Evolutionary conservation across 2,888 invertebrate genomes (phyloP).

Genomic region (Phaedon cochleariae): DNA sequence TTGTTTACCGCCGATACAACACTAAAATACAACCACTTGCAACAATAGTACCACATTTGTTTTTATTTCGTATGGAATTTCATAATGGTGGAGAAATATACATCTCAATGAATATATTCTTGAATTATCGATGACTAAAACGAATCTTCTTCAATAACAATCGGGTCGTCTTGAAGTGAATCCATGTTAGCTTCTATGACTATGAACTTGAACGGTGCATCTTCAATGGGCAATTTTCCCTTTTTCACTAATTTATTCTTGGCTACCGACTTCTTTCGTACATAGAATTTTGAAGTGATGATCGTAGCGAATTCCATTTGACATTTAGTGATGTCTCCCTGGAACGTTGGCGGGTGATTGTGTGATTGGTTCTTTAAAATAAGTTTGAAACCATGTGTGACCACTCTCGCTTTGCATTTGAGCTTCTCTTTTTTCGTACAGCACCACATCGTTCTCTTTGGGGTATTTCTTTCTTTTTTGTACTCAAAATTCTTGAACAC

Average conservation of each 20-base stretch:
- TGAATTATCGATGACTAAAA: too few relatives aligned
- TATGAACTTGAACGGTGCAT: not conserved
- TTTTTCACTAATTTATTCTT: not conserved
- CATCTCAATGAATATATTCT: too few relatives aligned
- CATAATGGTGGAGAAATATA: too few relatives aligned
- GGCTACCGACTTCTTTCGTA: not conserved
- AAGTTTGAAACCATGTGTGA: slow-evolving; percentile 24
- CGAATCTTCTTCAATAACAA: not conserved
- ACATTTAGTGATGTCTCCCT: slow-evolving; percentile 15
- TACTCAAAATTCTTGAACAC: slow-evolving; percentile 43
- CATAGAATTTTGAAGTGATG: not conserved
- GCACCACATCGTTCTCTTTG: slow-evolving; percentile 46
- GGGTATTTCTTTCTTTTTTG: slow-evolving; percentile 40
- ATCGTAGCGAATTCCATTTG: not conserved
- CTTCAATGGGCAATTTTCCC: not conserved
- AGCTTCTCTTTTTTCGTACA: slow-evolving; percentile 45
- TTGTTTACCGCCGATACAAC: too few relatives aligned
- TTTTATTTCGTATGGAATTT: too few relatives aligned
- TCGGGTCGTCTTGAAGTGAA: not conserved
- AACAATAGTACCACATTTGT: too few relatives aligned
- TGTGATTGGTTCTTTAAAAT: slow-evolving; percentile 35
- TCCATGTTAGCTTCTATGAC: not conserved
- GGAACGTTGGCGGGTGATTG: slow-evolving; percentile 38
- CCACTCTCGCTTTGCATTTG: slow-evolving; percentile 49
- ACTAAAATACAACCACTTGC: too few relatives aligned